Conservation (phyloP, 2,888 invertebrate genomes). For the Agrotis clavis region DNA sequence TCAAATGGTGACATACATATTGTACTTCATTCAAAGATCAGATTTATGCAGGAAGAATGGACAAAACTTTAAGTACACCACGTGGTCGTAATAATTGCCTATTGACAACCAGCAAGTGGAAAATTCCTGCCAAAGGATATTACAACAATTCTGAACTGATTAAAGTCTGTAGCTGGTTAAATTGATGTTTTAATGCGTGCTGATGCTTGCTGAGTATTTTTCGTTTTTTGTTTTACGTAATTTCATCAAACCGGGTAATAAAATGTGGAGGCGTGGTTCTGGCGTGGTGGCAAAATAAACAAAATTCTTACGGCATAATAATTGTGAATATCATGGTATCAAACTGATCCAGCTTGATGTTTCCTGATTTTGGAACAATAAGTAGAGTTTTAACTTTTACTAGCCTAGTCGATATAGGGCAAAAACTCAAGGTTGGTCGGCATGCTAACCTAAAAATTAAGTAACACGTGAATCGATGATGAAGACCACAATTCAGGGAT, state of each 20-base stretch:
- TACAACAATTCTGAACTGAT: background rate
- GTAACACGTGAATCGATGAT: conserved; percentile 18
- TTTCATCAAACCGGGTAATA: background rate
- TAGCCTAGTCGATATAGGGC: fast-evolving
- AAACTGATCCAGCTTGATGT: background rate
- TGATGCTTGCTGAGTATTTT: background rate
- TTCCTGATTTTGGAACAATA: background rate
- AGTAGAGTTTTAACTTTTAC: background rate
- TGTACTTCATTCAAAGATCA: too few species aligned
- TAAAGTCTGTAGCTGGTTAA: background rate
- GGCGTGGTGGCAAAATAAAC: conserved; percentile 27
- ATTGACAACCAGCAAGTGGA: background rate
- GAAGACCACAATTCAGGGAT: background rate
- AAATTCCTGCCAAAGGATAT: background rate
- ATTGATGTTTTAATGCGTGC: background rate
- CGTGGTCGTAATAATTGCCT: conserved; percentile 35
- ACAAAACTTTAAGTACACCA: conserved; percentile 12
- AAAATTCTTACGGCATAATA: background rate
- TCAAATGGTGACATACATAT: background rate
- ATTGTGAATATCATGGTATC: background rate
- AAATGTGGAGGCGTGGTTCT: conserved; percentile 26
- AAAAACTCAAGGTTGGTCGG: background rate
- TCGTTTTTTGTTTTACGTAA: background rate
- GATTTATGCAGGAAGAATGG: too few species aligned
- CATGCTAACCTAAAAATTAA: conserved; percentile 56